A percentile compares a stretch with the other conserved stretches of the same genome.
These are phyloP conservation scores for Sciaenops ocellatus DNA, from an alignment of 2,797 vertebrate species.

Conservation along the genomic window DNA sequence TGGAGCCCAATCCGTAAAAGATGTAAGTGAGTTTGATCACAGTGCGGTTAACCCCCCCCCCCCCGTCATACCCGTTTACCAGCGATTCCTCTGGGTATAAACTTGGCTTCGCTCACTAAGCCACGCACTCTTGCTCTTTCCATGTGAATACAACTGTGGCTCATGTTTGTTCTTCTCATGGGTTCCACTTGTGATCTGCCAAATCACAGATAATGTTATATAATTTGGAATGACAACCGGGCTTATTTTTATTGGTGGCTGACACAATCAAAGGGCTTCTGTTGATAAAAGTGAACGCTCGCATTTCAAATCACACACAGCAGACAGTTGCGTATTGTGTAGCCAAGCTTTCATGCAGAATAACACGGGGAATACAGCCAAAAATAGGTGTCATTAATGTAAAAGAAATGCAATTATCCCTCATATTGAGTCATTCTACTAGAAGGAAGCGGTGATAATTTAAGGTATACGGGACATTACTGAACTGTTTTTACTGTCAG, in stretches of 20 bases:
- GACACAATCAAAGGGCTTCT: conserved; percentile 55
- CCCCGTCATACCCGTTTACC: conserved; percentile 60
- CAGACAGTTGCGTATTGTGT: not conserved
- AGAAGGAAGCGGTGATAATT: not conserved
- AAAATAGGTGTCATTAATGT: conserved; percentile 15
- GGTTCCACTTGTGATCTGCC: conserved; percentile 69
- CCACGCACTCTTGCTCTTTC: conserved; percentile 66
- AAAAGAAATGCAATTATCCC: not conserved
- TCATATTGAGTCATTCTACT: not conserved
- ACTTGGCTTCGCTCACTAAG: conserved; percentile 63
- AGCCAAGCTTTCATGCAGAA: conserved; percentile 12
- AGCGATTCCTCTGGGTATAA: conserved; percentile 72
- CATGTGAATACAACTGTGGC: conserved; percentile 67
- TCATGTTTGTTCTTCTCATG: conserved; percentile 69
- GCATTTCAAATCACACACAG: conserved; percentile 12
- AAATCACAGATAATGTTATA: conserved; percentile 62
- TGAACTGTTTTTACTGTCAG: conserved; percentile 42
- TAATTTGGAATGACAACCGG: conserved; percentile 67
- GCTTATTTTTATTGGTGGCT: conserved; percentile 50
- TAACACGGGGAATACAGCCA: not conserved
- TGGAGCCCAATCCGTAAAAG: conserved; percentile 35
- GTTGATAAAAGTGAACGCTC: conserved; percentile 62
- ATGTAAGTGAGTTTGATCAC: conserved; percentile 74
- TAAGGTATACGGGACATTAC: conserved; percentile 6
- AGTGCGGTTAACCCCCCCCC: conserved; percentile 69